Evolutionary conservation across 2,888 invertebrate genomes (phyloP).

Genomic region (Tridacna gigas): DNA sequence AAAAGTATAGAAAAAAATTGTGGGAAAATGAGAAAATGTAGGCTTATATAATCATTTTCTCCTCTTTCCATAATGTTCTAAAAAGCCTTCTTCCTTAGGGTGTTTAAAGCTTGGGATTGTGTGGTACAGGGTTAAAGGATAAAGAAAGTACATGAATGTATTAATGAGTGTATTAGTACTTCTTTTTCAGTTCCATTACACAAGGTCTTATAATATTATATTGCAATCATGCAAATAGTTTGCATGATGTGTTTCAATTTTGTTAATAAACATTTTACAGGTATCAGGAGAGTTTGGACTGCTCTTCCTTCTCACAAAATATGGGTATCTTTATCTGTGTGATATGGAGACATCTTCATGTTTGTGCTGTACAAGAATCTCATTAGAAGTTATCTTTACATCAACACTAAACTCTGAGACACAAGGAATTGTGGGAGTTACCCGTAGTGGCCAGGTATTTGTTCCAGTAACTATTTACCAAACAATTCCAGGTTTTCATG

Average conservation of each 20-base stretch:
- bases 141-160: no score
- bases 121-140: no score
- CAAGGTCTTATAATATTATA: no score
- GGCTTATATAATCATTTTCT: no score
- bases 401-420: slow-evolving; percentile 81
- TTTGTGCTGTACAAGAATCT: slow-evolving; percentile 80
- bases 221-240: not conserved
- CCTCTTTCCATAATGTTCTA: no score
- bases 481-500: not conserved
- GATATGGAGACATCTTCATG: slow-evolving; percentile 84
- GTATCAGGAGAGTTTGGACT: slow-evolving; percentile 83
- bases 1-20: no score
- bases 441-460: slow-evolving; percentile 77
- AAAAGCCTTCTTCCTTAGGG: no score
- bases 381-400: slow-evolving; percentile 82
- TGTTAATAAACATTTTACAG: slow-evolving; percentile 67
- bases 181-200: no score
- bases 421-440: slow-evolving; percentile 80
- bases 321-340: slow-evolving; percentile 84
- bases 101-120: no score
- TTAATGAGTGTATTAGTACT: no score
- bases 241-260: not conserved
- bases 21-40: no score
- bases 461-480: not conserved
- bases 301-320: slow-evolving; percentile 84